Percentiles rank a stretch among this genome's conserved stretches.
These are phyloP conservation scores for Beris morrisii DNA, from an alignment of 2,888 invertebrate species.

Conservation along the genomic window DNA sequence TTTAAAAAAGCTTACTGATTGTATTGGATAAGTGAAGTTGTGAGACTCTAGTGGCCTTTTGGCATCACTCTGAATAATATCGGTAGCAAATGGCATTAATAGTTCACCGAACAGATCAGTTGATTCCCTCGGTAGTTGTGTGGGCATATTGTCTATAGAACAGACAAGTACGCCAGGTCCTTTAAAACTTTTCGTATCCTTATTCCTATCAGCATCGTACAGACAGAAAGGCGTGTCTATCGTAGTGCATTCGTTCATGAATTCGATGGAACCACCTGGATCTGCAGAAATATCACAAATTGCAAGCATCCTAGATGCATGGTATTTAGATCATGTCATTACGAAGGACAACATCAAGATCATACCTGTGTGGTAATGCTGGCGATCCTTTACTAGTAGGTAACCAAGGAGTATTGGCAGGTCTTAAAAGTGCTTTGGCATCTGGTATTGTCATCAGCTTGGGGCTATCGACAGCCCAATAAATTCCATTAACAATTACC, in stretches of 20 bases:
- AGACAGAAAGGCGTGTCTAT: slow-evolving; percentile 99
- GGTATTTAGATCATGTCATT: no score
- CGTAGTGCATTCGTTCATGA: slow-evolving; percentile 99
- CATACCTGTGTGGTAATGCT: slow-evolving; percentile 74
- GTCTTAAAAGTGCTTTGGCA: slow-evolving; percentile 89
- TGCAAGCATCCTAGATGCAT: slow-evolving; percentile 71
- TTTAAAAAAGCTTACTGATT: slow-evolving; percentile 45
- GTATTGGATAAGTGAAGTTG: slow-evolving; percentile 60
- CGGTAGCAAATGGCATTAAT: slow-evolving; percentile 82
- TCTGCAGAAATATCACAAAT: slow-evolving; percentile 99
- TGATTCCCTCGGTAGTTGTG: slow-evolving; percentile 94
- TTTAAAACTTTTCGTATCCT: slow-evolving; percentile 93
- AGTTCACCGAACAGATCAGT: slow-evolving; percentile 98
- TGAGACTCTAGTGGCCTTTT: slow-evolving; percentile 76
- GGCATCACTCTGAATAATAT: slow-evolving; percentile 86
- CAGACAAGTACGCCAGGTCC: slow-evolving; percentile 98
- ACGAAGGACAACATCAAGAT: neutral
- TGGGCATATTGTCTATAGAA: slow-evolving; percentile 99
- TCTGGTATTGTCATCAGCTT: slow-evolving; percentile 96
- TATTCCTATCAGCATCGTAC: slow-evolving; percentile 98
- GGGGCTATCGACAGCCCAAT: slow-evolving; percentile 97
- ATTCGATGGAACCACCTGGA: slow-evolving; percentile 97
- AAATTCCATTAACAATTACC: slow-evolving; percentile 96
- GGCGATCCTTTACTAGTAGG: slow-evolving; percentile 87
- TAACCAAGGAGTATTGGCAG: slow-evolving; percentile 90